Evolutionary conservation across 2,113 vertebrate genomes (phyloP).

Genomic region (Sterna hirundo): DNA sequence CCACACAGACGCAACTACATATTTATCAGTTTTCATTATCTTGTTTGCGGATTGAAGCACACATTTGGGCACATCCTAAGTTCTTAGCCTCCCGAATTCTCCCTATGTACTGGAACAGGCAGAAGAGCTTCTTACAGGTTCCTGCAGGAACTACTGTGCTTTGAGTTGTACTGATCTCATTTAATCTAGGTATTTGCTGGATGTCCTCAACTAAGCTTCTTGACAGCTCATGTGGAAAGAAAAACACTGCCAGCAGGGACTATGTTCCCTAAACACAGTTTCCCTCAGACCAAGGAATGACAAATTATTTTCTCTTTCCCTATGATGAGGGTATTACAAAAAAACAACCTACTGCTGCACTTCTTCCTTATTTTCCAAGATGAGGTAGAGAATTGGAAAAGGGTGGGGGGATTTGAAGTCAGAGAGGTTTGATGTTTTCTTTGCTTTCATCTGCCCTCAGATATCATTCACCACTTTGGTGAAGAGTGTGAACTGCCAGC

Average conservation of each 20-base stretch:
- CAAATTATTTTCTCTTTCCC: slow-evolving; percentile 67
- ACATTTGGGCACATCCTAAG: slow-evolving; percentile 40
- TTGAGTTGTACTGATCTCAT: background rate
- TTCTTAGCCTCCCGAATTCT: slow-evolving; percentile 9
- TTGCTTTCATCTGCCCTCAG: slow-evolving; percentile 43
- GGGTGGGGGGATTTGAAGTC: background rate
- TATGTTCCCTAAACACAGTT: slow-evolving; percentile 53
- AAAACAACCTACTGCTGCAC: slow-evolving; percentile 39
- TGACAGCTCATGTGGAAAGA: slow-evolving; percentile 51
- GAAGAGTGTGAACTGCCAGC: background rate
- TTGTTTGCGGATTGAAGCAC: slow-evolving; percentile 60
- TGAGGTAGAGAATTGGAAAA: background rate
- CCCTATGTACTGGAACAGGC: background rate
- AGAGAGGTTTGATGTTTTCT: slow-evolving; percentile 24
- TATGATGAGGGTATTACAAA: slow-evolving; percentile 53
- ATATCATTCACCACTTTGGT: slow-evolving; percentile 36
- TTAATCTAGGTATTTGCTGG: background rate
- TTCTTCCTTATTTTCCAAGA: slow-evolving; percentile 43
- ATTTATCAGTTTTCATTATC: slow-evolving; percentile 73
- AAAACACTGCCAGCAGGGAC: slow-evolving; percentile 37
- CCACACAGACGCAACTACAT: slow-evolving; percentile 61
- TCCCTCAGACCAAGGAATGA: slow-evolving; percentile 52
- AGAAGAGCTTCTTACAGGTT: background rate
- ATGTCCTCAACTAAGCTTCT: slow-evolving; percentile 26
- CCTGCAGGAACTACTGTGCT: background rate